Conservation (phyloP, 2,888 invertebrate species). For the Protophormia terraenovae region DNA sequence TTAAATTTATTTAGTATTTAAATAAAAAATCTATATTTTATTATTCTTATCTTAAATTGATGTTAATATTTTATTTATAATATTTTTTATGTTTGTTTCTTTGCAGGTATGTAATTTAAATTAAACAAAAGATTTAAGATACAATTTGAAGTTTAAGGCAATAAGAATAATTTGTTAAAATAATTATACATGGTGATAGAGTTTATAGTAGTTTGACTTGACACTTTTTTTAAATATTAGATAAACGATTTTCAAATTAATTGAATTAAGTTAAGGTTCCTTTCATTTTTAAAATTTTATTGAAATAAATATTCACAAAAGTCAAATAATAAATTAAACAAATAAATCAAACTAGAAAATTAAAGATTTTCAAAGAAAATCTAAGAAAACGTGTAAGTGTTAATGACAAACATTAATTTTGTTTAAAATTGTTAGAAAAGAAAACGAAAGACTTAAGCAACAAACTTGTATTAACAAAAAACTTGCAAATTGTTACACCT, state of each 20-base stretch:
- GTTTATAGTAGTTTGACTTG: no score
- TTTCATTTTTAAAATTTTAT: not conserved
- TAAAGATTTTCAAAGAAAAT: slow-evolving; percentile 4
- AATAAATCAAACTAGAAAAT: slow-evolving; percentile 19
- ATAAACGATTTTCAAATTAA: no score
- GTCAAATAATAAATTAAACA: not conserved
- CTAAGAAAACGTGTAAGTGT: slow-evolving; percentile 22
- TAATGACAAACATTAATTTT: slow-evolving; percentile 47
- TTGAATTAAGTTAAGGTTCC: no score
- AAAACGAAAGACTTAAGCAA: slow-evolving; percentile 76
- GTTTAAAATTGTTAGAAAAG: slow-evolving; percentile 1
- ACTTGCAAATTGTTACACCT: not conserved
- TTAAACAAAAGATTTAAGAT: not conserved
- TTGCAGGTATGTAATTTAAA: slow-evolving; percentile 52
- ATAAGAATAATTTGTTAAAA: not conserved
- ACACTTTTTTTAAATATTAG: no score
- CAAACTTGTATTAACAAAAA: slow-evolving; percentile 70
- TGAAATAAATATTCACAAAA: no score
- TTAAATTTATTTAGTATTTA: no score
- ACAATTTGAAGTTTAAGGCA: not conserved
- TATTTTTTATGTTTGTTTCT: slow-evolving; percentile 1
- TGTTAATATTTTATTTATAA: slow-evolving; percentile 10
- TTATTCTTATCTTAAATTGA: not conserved
- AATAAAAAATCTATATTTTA: not conserved
- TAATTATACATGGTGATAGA: no score